Evolutionary conservation across 2,797 vertebrate genomes (phyloP), one percentile per base, ranked within the genome.

Genomic region (Valencia hispanica): DNA sequence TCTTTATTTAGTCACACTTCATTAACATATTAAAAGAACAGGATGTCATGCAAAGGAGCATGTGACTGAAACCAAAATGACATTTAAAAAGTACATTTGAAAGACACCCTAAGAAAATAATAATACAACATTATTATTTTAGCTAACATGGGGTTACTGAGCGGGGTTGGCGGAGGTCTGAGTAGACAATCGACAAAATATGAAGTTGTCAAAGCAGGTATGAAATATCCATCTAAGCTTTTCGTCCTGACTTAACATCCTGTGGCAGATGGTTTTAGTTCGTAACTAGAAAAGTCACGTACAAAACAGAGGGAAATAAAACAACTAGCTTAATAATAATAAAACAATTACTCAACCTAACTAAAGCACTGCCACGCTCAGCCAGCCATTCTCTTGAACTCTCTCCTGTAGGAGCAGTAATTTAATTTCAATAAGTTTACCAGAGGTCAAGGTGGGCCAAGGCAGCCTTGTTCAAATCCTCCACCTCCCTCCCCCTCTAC

Each of bases 361-460:
- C 87, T 87, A 89, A 83, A 90, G 92, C 65, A 82, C 72, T 86
- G 70, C 86, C 88, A 79, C 70, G 51, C 30, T 91, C 85, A 92
- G 92, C 83, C 85, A 92, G 92, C 83, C 89, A 41, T 68, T 32
- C 63, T 78, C 65, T 85, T 90, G 86, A 84, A 73, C 77, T 87
- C 87, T 87, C 89, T 92, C 94, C 87, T 92, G 94, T 82, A 90
- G 72, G 81, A 78, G 88, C 73, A 93, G 96, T 96, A 95, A 97
- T 96, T 96, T 96, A 94, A 97, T 96, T 96, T 96, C 96, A 96
- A 95, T 97, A 97, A 95, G 93, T 96, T 96, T 96, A 92, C 93
- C 84, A 80, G 91, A 94, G 96, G 96, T 96, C 95, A 95, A 92
- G 90, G 94, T 92, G 95, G 95, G 94, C 93, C 91, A 92, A 83